These are phyloP conservation scores for Polypterus senegalus DNA, from an alignment of 2,113 vertebrate species.

Conservation along the genomic window DNA sequence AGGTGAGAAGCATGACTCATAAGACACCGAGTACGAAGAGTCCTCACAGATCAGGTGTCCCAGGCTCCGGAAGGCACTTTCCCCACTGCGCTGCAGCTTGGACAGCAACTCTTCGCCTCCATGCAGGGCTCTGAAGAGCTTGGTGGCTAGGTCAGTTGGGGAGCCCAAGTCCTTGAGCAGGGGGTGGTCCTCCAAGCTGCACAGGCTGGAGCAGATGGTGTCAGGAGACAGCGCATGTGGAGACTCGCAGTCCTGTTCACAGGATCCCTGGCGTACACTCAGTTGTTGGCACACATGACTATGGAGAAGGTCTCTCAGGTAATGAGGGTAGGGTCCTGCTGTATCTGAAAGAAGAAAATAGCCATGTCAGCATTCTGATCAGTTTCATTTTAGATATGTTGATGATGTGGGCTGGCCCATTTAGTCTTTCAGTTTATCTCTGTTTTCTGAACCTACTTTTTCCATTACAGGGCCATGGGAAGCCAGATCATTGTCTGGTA, in stretches of 20 bases:
- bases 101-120: constrained; percentile 65
- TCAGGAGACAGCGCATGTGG: constrained; percentile 79
- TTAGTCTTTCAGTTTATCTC: too few relatives aligned
- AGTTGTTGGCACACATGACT: constrained; percentile 66
- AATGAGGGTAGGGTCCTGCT: constrained; percentile 43
- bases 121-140: constrained; percentile 70
- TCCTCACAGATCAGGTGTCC: constrained; percentile 61
- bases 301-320: constrained; percentile 77
- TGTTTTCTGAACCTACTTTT: too few relatives aligned
- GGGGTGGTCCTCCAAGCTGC: constrained; percentile 80
- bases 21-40: constrained; percentile 71
- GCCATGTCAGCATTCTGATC: too few relatives aligned
- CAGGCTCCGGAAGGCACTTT: constrained; percentile 71
- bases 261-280: constrained; percentile 51
- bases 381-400: too few relatives aligned
- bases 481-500: too few relatives aligned
- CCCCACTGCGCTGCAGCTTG: constrained; percentile 59
- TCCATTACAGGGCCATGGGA: too few relatives aligned
- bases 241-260: constrained; percentile 74
- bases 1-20: constrained; percentile 77
- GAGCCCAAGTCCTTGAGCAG: constrained; percentile 61
- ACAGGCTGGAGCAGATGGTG: constrained; percentile 87
- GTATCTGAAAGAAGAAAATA: constrained; percentile 30
- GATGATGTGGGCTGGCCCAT: too few relatives aligned
- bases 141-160: constrained; percentile 69